Conservation (phyloP, 2,888 invertebrate species). For the Pseudococcus longispinus region DNA sequence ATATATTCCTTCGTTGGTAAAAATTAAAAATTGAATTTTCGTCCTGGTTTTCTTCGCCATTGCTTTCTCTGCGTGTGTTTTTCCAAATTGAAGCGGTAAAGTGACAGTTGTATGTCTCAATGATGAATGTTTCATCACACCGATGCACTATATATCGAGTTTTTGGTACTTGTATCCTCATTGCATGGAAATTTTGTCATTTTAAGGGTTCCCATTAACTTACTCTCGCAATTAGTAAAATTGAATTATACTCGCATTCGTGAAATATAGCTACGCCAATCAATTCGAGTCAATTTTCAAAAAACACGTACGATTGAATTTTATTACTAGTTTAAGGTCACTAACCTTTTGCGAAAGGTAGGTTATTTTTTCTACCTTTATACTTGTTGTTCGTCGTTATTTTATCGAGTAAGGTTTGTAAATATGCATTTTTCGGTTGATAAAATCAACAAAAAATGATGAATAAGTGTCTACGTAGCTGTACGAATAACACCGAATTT, state of each 20-base stretch:
- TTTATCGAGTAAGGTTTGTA: too few species aligned
- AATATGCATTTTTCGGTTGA: not conserved
- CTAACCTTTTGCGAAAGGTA: not conserved
- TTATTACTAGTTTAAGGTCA: not conserved
- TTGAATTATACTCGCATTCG: too few species aligned
- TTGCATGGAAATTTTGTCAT: not conserved
- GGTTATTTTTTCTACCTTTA: not conserved
- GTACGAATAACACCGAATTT: not conserved
- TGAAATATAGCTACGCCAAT: too few species aligned
- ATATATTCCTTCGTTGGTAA: not conserved
- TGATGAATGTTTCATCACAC: not conserved
- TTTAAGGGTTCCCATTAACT: too few species aligned
- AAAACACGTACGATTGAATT: not conserved
- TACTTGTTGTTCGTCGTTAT: not conserved
- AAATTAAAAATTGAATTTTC: constrained; percentile 11
- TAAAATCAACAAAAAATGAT: not conserved
- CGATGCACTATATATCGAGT: not conserved
- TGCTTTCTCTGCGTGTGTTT: not conserved
- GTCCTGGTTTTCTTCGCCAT: not conserved
- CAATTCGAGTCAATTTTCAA: not conserved
- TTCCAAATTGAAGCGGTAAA: not conserved
- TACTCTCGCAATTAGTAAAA: too few species aligned
- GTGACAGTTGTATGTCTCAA: not conserved
- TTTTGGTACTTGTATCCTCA: not conserved
- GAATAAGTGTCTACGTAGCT: not conserved